Base-by-base conservation (phyloP, 2,888 invertebrate genomes). In the Hemicrepidius hirtus region DNA sequence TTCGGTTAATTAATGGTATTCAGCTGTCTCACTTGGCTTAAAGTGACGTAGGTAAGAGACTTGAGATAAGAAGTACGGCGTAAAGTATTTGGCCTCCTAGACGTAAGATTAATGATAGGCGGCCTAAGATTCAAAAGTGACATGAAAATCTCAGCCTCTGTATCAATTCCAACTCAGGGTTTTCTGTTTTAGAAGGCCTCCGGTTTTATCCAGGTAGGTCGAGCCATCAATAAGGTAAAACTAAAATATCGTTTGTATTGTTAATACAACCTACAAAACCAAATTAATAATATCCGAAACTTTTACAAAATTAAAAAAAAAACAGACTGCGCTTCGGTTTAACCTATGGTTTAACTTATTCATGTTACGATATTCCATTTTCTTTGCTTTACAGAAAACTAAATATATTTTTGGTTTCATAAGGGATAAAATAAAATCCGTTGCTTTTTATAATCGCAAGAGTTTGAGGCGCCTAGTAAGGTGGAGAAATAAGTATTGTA, bases 101-200 rank as follows among this genome's bases (percentile, higher is more conserved):
- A 71, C 71, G 44, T 75, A 57, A 86, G 87, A 87, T 87, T 87
- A 86, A 87, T 87, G 87, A 86, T 86, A 81, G 83, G 81, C 80
- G 84, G 81, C 82, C 84, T 83, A 84, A 85, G 85, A 86, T 86
- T 86, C 85, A 85, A 86, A 86, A 86, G 86, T 86, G 86, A 87
- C 87, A 86, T 82, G 86, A 85, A 87, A 87, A 86, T 87, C 86
- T 86, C 85, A 81, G 85, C 83, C 84, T 84, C 82, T 84, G 84
- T 83, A 82, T 82, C 82, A 82, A 82, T 81, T 84, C 83, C 83
- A 82, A 83, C 84, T 82, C 80, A 79, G 46, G 80, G 84, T 85
- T 84, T 84, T 75, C 75, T 84, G 85, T 85, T 82, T 80, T 82
- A 83, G 81, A 82, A 81, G 80, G 79, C 80, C 76, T 78, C 76